Evolutionary conservation across 92 coral and sea anemone species (phyloP).

Genomic region (Muricea muricata): DNA sequence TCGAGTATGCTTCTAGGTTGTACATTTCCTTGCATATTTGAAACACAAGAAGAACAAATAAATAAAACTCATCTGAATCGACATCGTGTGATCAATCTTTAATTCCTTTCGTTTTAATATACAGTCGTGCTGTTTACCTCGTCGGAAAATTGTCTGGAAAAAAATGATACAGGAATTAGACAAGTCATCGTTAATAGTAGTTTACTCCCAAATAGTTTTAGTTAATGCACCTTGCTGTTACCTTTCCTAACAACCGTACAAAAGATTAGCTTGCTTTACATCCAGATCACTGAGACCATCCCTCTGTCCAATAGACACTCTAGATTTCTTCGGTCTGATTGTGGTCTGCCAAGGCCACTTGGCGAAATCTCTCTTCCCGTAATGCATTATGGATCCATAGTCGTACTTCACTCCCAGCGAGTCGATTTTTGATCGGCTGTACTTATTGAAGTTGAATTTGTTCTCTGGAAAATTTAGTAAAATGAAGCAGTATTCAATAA

Average conservation of each 20-base stretch:
- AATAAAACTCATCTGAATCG: not conserved
- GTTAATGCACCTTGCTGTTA: no score
- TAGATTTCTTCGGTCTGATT: slow-evolving; percentile 72
- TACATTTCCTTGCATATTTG: no score
- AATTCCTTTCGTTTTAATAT: no score
- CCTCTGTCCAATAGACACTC: slow-evolving; percentile 95
- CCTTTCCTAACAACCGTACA: slow-evolving; percentile 74
- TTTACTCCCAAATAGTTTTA: no score
- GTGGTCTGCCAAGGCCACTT: slow-evolving; percentile 94
- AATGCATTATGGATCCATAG: slow-evolving; percentile 95
- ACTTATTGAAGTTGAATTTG: slow-evolving; percentile 85
- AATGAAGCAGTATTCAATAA: no score
- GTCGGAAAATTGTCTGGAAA: no score
- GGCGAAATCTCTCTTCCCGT: slow-evolving; percentile 85
- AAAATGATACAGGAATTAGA: no score
- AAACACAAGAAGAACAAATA: no score
- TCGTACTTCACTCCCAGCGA: slow-evolving; percentile 86
- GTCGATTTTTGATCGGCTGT: slow-evolving; percentile 79
- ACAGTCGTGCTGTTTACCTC: no score
- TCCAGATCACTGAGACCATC: slow-evolving; percentile 80
- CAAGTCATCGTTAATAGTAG: no score
- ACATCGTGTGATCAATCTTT: no score
- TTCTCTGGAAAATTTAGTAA: slow-evolving; percentile 58
- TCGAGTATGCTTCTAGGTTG: no score
- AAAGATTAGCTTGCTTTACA: slow-evolving; percentile 83